These are phyloP conservation scores for Cavia porcellus DNA, from an alignment of 2,113 vertebrate genomes.

Conservation along the genomic window DNA sequence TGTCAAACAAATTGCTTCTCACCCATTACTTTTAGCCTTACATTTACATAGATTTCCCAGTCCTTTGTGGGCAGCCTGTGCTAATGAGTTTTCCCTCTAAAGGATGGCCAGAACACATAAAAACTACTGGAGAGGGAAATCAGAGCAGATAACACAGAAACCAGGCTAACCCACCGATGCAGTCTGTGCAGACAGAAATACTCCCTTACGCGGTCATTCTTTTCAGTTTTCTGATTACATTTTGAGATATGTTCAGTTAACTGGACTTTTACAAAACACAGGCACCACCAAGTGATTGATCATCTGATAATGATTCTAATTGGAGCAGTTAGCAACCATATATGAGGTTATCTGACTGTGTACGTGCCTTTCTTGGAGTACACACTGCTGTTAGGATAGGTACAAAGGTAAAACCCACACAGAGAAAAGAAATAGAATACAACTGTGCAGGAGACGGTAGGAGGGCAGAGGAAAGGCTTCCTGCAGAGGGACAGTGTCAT, in stretches of 20 bases:
- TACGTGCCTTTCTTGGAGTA: neutral
- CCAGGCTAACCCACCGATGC: neutral
- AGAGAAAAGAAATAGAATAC: neutral
- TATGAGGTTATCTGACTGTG: neutral
- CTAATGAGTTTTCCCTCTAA: neutral
- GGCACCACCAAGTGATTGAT: neutral
- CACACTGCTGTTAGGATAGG: neutral
- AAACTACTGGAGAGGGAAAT: neutral
- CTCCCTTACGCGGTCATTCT: neutral
- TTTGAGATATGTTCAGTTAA: slow-evolving; percentile 40
- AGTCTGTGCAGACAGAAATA: neutral
- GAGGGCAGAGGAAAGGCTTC: neutral
- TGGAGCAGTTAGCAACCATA: neutral
- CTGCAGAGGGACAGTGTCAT: no score
- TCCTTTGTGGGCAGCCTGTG: neutral
- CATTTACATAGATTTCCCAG: neutral
- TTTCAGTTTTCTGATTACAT: slow-evolving; percentile 31
- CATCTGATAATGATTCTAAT: neutral
- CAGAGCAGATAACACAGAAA: neutral
- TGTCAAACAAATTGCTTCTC: slow-evolving; percentile 61
- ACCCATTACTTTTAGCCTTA: neutral
- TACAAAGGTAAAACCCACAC: neutral
- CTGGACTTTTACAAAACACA: slow-evolving; percentile 34
- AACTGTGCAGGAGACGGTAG: rapidly evolving
- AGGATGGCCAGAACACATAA: neutral